Percentiles rank a stretch among this genome's conserved stretches.
These are phyloP conservation scores for Ephestia elutella DNA, from an alignment of 1,140 invertebrate species.

Conservation along the genomic window DNA sequence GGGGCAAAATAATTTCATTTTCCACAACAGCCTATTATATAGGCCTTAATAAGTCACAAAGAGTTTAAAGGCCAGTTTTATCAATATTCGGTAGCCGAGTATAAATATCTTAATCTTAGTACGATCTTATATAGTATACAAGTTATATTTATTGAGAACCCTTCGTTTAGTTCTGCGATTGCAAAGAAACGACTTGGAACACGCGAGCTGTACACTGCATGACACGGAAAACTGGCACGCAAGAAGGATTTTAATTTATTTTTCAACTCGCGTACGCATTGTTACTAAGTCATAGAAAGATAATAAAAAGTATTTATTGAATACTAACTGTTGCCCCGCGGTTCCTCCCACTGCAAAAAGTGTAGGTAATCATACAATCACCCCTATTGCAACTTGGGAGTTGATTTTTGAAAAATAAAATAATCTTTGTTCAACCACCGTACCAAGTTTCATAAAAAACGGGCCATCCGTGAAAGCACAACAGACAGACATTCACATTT, in stretches of 20 bases:
- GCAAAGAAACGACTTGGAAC: constrained; percentile 66
- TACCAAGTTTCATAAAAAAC: too few relatives aligned
- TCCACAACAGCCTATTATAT: background rate
- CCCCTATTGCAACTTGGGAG: too few relatives aligned
- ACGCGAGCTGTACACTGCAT: constrained; percentile 52
- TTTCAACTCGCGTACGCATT: background rate
- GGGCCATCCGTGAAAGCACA: too few relatives aligned
- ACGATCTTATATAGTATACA: constrained; percentile 51
- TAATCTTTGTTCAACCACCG: too few relatives aligned
- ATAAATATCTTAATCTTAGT: constrained; percentile 45
- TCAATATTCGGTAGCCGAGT: constrained; percentile 47
- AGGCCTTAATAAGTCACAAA: background rate
- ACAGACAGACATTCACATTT: too few relatives aligned
- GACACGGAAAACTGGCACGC: constrained; percentile 13
- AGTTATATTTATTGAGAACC: constrained; percentile 67
- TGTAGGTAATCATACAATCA: too few relatives aligned
- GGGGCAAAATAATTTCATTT: too few relatives aligned
- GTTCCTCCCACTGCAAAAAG: too few relatives aligned
- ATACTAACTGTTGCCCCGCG: too few relatives aligned
- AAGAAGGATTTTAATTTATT: background rate
- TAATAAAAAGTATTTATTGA: too few relatives aligned
- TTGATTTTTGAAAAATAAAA: too few relatives aligned
- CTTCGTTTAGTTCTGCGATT: constrained; percentile 62
- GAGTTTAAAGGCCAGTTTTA: constrained; percentile 19
- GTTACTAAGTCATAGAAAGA: too few relatives aligned